Conservation (phyloP, 2,888 invertebrate genomes). For the Cryptocheilus praepositus region DNA sequence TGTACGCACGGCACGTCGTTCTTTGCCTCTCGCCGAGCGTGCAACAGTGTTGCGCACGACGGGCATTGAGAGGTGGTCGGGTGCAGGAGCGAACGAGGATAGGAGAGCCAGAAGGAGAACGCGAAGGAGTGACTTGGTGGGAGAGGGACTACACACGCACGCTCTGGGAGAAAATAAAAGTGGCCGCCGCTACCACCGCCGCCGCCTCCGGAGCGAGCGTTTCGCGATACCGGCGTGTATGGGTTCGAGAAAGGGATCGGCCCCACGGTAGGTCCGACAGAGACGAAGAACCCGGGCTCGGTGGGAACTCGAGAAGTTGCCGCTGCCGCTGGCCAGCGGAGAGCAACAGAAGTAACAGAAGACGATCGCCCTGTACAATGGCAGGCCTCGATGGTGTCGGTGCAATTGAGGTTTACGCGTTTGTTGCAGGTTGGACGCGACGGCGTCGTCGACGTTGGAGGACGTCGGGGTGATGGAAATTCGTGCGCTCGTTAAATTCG, state of each 20-base stretch:
- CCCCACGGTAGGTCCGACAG: slow-evolving; percentile 42
- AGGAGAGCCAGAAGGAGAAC: slow-evolving; percentile 15
- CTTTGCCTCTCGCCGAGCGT: slow-evolving; percentile 44
- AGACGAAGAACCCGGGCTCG: slow-evolving; percentile 54
- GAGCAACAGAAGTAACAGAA: slow-evolving; percentile 1
- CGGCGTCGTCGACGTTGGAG: too few relatives aligned
- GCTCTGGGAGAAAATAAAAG: too few relatives aligned
- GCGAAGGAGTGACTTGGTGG: too few relatives aligned
- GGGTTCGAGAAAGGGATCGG: slow-evolving; percentile 46
- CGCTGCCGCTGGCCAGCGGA: slow-evolving; percentile 4
- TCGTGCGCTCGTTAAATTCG: too few relatives aligned
- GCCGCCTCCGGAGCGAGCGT: slow-evolving; percentile 16
- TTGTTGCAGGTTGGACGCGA: too few relatives aligned
- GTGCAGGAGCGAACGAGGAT: slow-evolving; percentile 27
- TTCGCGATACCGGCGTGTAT: too few relatives aligned
- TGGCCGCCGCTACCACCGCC: slow-evolving; percentile 22
- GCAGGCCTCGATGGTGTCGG: too few relatives aligned
- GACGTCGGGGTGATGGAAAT: too few relatives aligned
- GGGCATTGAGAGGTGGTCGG: slow-evolving; percentile 23
- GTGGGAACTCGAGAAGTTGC: slow-evolving; percentile 63
- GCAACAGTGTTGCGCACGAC: slow-evolving; percentile 30
- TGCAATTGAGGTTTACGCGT: too few relatives aligned
- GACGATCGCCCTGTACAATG: neutral
- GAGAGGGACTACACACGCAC: too few relatives aligned
- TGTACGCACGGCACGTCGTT: slow-evolving; percentile 36